Percentiles rank a stretch among this genome's conserved stretches.
Evolutionary conservation across 2,113 vertebrate species (phyloP).

Genomic region (Clarias macrocephalus): DNA sequence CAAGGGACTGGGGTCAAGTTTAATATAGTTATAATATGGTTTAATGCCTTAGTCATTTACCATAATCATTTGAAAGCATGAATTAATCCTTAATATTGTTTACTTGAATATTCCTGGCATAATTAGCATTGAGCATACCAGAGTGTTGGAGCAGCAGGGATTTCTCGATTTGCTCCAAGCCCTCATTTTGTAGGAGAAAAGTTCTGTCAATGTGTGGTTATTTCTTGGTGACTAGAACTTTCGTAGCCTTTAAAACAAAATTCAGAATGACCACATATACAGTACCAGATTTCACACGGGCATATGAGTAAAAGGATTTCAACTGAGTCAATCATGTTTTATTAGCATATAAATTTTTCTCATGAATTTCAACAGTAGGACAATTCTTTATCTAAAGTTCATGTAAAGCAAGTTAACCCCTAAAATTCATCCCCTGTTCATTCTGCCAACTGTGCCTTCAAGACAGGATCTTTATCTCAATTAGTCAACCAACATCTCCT

Average conservation of each 20-base stretch:
- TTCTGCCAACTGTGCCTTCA: slow-evolving; percentile 19
- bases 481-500: slow-evolving; percentile 25
- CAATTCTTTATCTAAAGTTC: not conserved
- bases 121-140: slow-evolving; percentile 1
- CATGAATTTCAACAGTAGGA: slow-evolving; percentile 5
- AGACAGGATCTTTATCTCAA: slow-evolving; percentile 26
- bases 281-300: not conserved
- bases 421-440: not conserved
- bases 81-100: not conserved
- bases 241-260: slow-evolving; percentile 12
- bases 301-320: not conserved
- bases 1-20: not conserved
- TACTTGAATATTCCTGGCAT: slow-evolving; percentile 7
- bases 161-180: not conserved
- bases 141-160: not conserved
- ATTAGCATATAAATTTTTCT: slow-evolving; percentile 27
- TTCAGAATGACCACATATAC: not conserved
- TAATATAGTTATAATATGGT: not conserved
- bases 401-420: slow-evolving; percentile 12
- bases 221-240: not conserved
- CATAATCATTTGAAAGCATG: not conserved
- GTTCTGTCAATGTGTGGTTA: not conserved
- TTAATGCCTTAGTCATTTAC: slow-evolving; percentile 12
- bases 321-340: not conserved
- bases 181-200: not conserved